These are phyloP conservation scores for Melanotaenia boesemani DNA, from an alignment of 2,797 vertebrate species.

Conservation along the genomic window DNA sequence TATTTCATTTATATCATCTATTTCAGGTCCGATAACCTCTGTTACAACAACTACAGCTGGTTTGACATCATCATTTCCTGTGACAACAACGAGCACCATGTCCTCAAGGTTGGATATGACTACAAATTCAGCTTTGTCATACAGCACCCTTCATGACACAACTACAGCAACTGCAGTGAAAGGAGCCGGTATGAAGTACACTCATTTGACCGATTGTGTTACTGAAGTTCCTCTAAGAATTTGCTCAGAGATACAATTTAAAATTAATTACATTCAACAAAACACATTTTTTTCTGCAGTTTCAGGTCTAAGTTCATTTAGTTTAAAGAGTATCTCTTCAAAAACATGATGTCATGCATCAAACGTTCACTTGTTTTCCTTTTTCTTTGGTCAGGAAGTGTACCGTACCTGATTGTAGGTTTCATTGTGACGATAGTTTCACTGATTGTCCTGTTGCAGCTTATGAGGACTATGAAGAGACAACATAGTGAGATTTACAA, in stretches of 20 bases:
- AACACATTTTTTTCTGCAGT: neutral
- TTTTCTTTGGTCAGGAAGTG: constrained; percentile 9
- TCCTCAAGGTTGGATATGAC: neutral
- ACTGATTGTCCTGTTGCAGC: neutral
- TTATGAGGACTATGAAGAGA: constrained; percentile 6
- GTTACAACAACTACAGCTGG: neutral
- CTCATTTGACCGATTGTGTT: neutral
- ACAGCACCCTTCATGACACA: neutral
- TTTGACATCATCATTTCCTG: neutral
- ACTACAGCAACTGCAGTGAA: neutral
- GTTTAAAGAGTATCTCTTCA: neutral
- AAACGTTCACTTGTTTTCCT: neutral
- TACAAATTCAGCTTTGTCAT: neutral
- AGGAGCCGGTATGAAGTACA: constrained; percentile 6
- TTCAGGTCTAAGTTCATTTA: neutral
- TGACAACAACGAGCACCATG: neutral
- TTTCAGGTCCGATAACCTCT: neutral
- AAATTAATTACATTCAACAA: neutral
- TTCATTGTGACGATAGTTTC: neutral
- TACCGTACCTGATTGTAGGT: constrained; percentile 1
- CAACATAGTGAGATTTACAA: constrained; percentile 9
- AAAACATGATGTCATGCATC: neutral
- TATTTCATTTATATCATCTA: neutral
- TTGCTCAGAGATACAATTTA: neutral
- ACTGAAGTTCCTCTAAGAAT: neutral